Base-by-base conservation (phyloP, 1,140 invertebrate species). In the Papilio polytes region DNA sequence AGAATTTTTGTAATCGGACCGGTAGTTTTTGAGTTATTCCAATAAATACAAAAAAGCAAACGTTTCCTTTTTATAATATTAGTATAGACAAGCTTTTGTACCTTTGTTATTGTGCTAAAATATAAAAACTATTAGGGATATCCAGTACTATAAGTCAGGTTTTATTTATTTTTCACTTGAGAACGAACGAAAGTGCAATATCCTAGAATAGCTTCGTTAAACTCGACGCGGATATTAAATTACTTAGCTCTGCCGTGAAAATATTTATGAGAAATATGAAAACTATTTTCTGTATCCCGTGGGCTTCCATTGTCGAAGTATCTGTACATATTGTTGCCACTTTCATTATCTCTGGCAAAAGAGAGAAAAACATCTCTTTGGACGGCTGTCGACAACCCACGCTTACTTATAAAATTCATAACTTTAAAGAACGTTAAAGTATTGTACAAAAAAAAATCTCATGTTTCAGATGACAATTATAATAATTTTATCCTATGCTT, bases 141-240 rank as follows among this genome's bases (percentile, higher is more conserved):
- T 3, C 31, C 31, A 2, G 44, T 12, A 12, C 9, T 48, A 4
- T n/a, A 26, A 12, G 20, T 15, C 13, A 31, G 12, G 0, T 66
- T 26, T 66, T 31, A 66, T 66, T 66, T 66, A 66, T 66, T 66
- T 66, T 66, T 66, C n/a, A 13, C 63, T 66, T 18, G 22, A 63
- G 63, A 66, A 66, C 26, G 31, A 66, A 66, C 63, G 22, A 66
- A 66, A 66, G 26, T 31, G 63, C 26, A 31, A 66, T 66, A 66
- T 66, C 63, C 26, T 15, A 26, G 63, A 66, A 66, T 66, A 66
- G 63, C 63, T 66, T 66, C 63, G 22, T 66, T 66, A 66, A 66
- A 66, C 63, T 31, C 63, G 26, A 66, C 63, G 63, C 63, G 63
- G 63, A 66, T 66, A 66, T 66, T 66, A 66, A 31, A 66, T 66